Evolutionary conservation across 2,888 invertebrate species (phyloP).

Genomic region (Dioctria rufipes): DNA sequence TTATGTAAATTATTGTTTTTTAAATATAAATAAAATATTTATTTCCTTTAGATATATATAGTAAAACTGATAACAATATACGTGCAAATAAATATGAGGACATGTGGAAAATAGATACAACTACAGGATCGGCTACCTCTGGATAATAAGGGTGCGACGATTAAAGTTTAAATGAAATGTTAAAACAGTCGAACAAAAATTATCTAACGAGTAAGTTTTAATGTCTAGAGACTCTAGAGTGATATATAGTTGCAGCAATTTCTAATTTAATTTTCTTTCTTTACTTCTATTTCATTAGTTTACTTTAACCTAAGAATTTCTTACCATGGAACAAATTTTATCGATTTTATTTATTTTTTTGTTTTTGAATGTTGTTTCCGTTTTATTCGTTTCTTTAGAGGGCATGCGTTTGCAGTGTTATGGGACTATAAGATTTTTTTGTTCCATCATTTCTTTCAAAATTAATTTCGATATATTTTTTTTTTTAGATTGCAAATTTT

Average conservation of each 20-base stretch:
- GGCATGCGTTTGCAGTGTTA: constrained; percentile 52
- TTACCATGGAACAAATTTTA: constrained; percentile 26
- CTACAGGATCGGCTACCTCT: constrained; percentile 13
- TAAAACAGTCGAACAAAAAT: background rate
- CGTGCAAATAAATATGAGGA: constrained; percentile 33
- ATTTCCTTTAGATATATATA: constrained; percentile 15
- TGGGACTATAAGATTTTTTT: constrained; percentile 21
- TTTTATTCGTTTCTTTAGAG: constrained; percentile 39
- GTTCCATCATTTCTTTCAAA: background rate
- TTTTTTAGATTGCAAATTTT: constrained; percentile 26
- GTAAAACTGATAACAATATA: background rate
- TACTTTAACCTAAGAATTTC: constrained; percentile 41
- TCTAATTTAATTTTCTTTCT: constrained; percentile 26
- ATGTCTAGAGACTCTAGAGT: constrained; percentile 28
- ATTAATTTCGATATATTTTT: background rate
- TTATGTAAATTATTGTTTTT: no score
- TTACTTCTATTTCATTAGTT: constrained; percentile 37
- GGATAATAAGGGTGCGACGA: constrained; percentile 32
- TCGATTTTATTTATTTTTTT: constrained; percentile 8
- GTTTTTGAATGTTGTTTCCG: constrained; percentile 38
- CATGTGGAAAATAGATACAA: constrained; percentile 6
- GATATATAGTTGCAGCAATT: constrained; percentile 23
- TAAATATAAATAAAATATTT: background rate
- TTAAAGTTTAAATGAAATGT: constrained; percentile 2
- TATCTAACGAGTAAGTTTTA: constrained; percentile 40